Base-by-base conservation (phyloP, 2,797 vertebrate species). In the Paratrypauchen microcephalus region DNA sequence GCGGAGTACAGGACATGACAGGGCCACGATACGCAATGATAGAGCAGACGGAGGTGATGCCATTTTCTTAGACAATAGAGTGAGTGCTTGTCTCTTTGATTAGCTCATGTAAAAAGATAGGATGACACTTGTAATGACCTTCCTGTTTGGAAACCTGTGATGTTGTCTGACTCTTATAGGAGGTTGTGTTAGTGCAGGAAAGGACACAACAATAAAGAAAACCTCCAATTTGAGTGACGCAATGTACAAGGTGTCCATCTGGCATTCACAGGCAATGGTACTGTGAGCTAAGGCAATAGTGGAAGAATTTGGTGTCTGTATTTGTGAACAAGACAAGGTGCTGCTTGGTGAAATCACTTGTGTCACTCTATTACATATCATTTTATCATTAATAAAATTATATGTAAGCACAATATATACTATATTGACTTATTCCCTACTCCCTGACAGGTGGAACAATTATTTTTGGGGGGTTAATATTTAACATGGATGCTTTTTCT, bases 1-100 rank as follows among this genome's bases (percentile, higher is more conserved):
- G 80, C 85, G 83, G 87, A 88, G 84, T 75, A 85, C 21, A 86
- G 86, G 85, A 83, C 77, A 75, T n/a, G 15, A 30, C 65, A 7
- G 54, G 80, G 80, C 79, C 74, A 78, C 12, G 79, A 86, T 79
- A 74, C 66, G 84, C 85, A 86, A 87, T 80, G 76, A 87, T 76
- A 82, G 76, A 69, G 69, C 81, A 75, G 69, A 52, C 41, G 61
- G 80, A 86, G 76, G 68, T 83, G 77, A 85, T 85, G 76, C 82
- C 61, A 70, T 77, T 79, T 71, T 80, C 63, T 70, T 21, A 63
- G 69, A 36, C 45, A 23, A 68, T 66, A 36, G 68, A 70, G 23
- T 66, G 58, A 57, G n/a, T 1, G 39, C 75, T 81, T 28, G 24
- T 81, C 73, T 83, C 83, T 88, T 86, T 87, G 77, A 87, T 87